Conservation (phyloP, 2,113 vertebrate species). For the Anseranas semipalmata region DNA sequence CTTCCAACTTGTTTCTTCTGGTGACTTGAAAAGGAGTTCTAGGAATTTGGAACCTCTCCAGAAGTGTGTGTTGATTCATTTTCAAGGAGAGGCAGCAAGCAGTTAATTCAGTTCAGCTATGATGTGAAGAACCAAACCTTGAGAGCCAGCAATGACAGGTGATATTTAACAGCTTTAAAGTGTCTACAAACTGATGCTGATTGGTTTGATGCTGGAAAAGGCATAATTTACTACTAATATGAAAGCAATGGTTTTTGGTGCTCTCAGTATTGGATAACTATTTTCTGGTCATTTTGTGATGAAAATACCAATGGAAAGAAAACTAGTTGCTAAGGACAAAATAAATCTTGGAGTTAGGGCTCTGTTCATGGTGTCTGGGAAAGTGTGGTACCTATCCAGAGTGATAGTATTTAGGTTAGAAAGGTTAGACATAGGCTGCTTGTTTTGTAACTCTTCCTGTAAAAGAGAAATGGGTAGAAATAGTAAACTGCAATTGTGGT, state of each 20-base stretch:
- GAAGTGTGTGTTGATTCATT: neutral
- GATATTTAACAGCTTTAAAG: neutral
- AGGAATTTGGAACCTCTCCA: neutral
- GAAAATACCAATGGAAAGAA: neutral
- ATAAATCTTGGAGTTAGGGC: neutral
- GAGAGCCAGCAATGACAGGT: neutral
- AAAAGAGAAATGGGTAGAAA: neutral
- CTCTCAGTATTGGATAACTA: neutral
- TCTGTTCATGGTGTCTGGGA: neutral
- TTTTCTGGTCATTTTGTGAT: neutral
- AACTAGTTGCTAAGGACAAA: neutral
- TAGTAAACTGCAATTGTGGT: conserved; percentile 10
- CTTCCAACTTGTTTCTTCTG: neutral
- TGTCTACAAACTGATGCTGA: neutral
- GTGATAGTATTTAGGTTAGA: conserved; percentile 17
- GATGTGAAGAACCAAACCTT: neutral
- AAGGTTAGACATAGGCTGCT: neutral
- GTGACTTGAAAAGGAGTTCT: neutral
- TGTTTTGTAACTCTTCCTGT: neutral
- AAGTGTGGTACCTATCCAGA: neutral
- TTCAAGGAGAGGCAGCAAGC: neutral
- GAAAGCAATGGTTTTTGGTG: neutral
- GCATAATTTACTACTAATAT: neutral
- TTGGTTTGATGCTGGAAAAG: neutral
- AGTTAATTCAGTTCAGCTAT: neutral